Evolutionary conservation across 2,113 vertebrate genomes (phyloP).

Genomic region (Neodontobutis hainanensis): DNA sequence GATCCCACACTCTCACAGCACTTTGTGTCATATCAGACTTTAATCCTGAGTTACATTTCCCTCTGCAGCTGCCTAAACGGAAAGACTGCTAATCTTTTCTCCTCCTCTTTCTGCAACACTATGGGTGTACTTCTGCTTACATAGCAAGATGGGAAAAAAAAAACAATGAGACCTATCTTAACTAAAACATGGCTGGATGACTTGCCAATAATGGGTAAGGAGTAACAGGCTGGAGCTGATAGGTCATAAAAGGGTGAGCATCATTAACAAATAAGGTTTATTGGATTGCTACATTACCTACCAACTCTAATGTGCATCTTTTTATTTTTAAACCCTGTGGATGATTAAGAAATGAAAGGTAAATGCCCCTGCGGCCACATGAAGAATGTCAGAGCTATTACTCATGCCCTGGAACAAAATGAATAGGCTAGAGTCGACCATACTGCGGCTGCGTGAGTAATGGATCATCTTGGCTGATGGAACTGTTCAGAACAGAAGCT

Average conservation of each 20-base stretch:
- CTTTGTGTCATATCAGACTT: slow-evolving; percentile 52
- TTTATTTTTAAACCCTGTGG: slow-evolving; percentile 34
- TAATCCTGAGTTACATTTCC: slow-evolving; percentile 64
- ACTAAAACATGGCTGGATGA: background rate
- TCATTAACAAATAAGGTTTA: background rate
- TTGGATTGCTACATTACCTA: background rate
- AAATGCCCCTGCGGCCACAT: slow-evolving; percentile 67
- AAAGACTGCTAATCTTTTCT: slow-evolving; percentile 68
- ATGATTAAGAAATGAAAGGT: slow-evolving; percentile 71
- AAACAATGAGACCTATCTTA: slow-evolving; percentile 11
- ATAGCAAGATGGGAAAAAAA: slow-evolving; percentile 16
- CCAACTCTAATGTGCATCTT: background rate
- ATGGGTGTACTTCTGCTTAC: slow-evolving; percentile 52
- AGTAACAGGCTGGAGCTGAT: slow-evolving; percentile 23
- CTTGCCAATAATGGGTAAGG: background rate
- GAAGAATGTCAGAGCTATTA: slow-evolving; percentile 68
- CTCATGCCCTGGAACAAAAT: slow-evolving; percentile 61
- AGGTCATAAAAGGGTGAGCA: background rate
- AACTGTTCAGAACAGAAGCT: slow-evolving; percentile 67
- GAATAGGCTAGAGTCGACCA: slow-evolving; percentile 64
- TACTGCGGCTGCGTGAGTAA: slow-evolving; percentile 58
- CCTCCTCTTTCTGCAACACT: slow-evolving; percentile 34
- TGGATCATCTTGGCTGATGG: slow-evolving; percentile 57
- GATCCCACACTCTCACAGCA: slow-evolving; percentile 39
- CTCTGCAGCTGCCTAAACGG: slow-evolving; percentile 55